Percentiles rank a stretch among this genome's conserved stretches.
These are phyloP conservation scores for Saguinus midas DNA, from an alignment of 2,113 vertebrate genomes.

Conservation along the genomic window DNA sequence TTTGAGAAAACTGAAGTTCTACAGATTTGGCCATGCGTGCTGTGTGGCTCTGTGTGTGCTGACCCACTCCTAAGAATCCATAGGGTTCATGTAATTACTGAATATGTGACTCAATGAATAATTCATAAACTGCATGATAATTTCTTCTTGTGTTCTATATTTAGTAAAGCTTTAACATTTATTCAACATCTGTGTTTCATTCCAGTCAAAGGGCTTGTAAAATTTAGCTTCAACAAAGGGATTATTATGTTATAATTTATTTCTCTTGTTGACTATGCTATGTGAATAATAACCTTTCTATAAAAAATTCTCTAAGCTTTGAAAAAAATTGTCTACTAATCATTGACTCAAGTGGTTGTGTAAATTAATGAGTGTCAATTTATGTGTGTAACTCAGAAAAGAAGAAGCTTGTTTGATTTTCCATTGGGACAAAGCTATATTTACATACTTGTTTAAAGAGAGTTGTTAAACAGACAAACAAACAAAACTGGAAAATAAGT, in stretches of 20 bases:
- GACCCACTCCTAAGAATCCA: not conserved
- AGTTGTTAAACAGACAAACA: not conserved
- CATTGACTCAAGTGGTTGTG: not conserved
- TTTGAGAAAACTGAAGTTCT: not conserved
- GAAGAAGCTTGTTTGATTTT: not conserved
- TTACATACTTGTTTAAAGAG: not conserved
- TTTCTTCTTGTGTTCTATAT: conserved; percentile 39
- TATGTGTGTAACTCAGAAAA: not conserved
- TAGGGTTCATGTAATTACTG: not conserved
- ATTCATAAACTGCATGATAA: conserved; percentile 21
- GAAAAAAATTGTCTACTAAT: not conserved
- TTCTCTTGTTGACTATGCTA: conserved; percentile 42
- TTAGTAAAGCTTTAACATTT: conserved; percentile 37
- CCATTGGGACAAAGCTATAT: not conserved
- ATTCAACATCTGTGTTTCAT: conserved; percentile 43
- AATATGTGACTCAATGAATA: conserved; percentile 28
- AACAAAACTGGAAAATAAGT: not conserved
- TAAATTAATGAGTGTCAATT: not conserved
- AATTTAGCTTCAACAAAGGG: conserved; percentile 29
- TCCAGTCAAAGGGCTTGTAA: conserved; percentile 29
- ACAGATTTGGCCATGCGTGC: not conserved
- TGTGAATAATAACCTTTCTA: not conserved
- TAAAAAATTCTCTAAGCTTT: not conserved
- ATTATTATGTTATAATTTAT: conserved; percentile 25
- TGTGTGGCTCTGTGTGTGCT: not conserved